phyloP scores from a whole-genome alignment of 2,888 invertebrate species.

The Gastracanthus pulcherrimus region DNA sequence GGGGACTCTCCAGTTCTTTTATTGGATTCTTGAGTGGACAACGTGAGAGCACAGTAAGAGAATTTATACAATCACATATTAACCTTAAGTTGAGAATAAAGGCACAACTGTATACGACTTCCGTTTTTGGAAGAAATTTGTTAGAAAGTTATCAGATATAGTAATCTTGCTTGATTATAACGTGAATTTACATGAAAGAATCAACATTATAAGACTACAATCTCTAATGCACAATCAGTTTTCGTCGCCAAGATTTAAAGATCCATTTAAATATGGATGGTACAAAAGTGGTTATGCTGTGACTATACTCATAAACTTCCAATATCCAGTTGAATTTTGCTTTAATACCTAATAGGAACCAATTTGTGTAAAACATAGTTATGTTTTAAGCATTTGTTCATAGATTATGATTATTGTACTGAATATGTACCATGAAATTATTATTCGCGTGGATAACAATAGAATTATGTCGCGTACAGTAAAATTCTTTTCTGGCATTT shows the following conservation, averaged over 20 bases:
- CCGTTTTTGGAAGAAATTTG: slow-evolving; percentile 5
- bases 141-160: slow-evolving; percentile 51
- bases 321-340: no score
- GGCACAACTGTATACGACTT: no score
- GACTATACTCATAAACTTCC: no score
- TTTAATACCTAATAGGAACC: no score
- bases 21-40: not conserved
- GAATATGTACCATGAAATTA: no score
- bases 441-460: no score
- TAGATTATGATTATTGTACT: no score
- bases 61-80: not conserved
- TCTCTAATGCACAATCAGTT: slow-evolving; percentile 53
- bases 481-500: no score
- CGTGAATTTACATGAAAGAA: slow-evolving; percentile 55
- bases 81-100: no score
- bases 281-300: slow-evolving; percentile 38
- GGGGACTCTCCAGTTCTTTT: not conserved
- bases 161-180: slow-evolving; percentile 31
- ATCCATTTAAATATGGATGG: slow-evolving; percentile 55
- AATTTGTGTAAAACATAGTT: no score
- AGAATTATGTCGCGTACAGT: no score
- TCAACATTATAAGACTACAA: slow-evolving; percentile 51
- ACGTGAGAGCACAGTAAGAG: slow-evolving; percentile 12
- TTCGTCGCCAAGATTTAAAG: slow-evolving; percentile 47
- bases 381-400: no score